Percentiles rank a stretch among this genome's conserved stretches.
phyloP scores from a whole-genome alignment of 2,797 vertebrate species.

The Stomatorhinus walkeri region DNA sequence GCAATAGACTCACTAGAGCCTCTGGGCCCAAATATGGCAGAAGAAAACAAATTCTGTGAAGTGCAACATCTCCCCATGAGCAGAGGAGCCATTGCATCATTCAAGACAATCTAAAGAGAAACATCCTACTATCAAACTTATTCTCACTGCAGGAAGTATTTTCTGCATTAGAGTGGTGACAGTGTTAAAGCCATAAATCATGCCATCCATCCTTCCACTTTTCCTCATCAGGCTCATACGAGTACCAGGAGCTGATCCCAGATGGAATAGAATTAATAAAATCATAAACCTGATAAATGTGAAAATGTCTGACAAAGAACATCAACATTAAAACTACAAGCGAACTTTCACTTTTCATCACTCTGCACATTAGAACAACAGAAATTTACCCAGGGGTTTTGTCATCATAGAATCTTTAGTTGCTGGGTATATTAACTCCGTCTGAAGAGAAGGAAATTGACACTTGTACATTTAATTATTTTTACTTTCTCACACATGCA shows the following conservation, averaged over 20 bases:
- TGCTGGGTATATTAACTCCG: not conserved
- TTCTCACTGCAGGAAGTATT: not conserved
- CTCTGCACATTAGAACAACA: not conserved
- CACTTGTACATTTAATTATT: not conserved
- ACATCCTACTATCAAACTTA: not conserved
- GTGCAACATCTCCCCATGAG: not conserved
- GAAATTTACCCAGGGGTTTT: not conserved
- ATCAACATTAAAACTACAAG: not conserved
- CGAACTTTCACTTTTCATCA: not conserved
- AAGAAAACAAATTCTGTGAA: not conserved
- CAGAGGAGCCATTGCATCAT: not conserved
- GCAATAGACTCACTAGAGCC: not conserved
- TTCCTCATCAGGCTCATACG: not conserved
- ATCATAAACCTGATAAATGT: not conserved
- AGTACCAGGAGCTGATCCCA: not conserved
- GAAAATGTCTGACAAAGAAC: not conserved
- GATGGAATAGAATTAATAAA: not conserved
- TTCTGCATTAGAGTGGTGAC: not conserved
- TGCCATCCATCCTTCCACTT: not conserved
- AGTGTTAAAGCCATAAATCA: not conserved
- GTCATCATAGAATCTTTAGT: not conserved
- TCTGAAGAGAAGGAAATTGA: not conserved
- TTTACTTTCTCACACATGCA: not conserved
- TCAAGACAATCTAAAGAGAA: not conserved
- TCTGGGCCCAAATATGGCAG: constrained; percentile 19